Percentiles rank a stretch among this genome's conserved stretches.
Evolutionary conservation across 2,797 vertebrate genomes (phyloP).

Genomic region (Notolabrus celidotus): DNA sequence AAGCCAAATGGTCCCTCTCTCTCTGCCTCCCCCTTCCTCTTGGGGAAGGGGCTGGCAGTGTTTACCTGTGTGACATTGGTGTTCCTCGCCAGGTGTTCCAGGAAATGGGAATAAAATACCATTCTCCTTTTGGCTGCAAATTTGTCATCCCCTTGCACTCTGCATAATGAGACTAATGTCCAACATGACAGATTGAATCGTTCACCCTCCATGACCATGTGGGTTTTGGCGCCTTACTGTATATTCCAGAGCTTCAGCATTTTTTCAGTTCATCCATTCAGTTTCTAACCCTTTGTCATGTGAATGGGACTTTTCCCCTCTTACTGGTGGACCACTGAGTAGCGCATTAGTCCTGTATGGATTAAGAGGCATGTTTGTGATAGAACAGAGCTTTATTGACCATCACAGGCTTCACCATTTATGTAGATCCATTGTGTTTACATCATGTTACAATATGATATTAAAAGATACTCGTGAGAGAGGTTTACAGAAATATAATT

Average conservation of each 20-base stretch:
- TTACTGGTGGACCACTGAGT: slow-evolving; percentile 45
- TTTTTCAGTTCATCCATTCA: slow-evolving; percentile 45
- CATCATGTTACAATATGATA: neutral
- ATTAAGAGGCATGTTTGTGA: slow-evolving; percentile 2
- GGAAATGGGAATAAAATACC: slow-evolving; percentile 97
- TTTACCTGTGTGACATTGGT: slow-evolving; percentile 98
- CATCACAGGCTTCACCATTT: slow-evolving; percentile 15
- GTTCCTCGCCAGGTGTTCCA: slow-evolving; percentile 95
- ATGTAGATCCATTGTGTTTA: slow-evolving; percentile 33
- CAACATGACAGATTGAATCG: slow-evolving; percentile 28
- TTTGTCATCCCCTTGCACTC: slow-evolving; percentile 97
- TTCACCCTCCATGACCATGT: slow-evolving; percentile 54
- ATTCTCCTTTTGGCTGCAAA: slow-evolving; percentile 97
- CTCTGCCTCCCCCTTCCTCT: slow-evolving; percentile 93
- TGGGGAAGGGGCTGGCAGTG: slow-evolving; percentile 90
- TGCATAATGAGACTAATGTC: slow-evolving; percentile 77
- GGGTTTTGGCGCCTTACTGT: slow-evolving; percentile 64
- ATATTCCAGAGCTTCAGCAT: slow-evolving; percentile 46
- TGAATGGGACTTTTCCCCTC: slow-evolving; percentile 35
- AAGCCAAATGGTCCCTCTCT: slow-evolving; percentile 97
- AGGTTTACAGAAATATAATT: neutral
- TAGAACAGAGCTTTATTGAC: slow-evolving; percentile 4
- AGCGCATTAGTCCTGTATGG: slow-evolving; percentile 21
- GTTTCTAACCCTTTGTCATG: slow-evolving; percentile 33
- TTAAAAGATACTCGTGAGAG: slow-evolving; percentile 6